These are phyloP conservation scores for Drosophila santomea DNA, from an alignment of 1,140 invertebrate species.

Conservation along the genomic window DNA sequence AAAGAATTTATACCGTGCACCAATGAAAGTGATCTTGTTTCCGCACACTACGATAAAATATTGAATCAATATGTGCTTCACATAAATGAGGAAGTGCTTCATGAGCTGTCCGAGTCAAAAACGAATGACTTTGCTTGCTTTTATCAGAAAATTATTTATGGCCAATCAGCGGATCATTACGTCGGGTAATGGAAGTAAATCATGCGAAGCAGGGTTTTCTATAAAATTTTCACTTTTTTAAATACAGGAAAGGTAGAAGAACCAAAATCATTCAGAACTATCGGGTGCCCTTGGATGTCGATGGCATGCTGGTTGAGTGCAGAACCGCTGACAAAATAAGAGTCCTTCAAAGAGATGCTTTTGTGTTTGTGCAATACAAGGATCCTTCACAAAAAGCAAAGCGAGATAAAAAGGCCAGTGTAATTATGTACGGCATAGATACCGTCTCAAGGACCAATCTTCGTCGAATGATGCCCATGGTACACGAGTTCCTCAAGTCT, in stretches of 20 bases:
- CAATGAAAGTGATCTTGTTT: conserved; percentile 50
- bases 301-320: conserved; percentile 52
- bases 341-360: conserved; percentile 51
- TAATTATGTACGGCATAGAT: conserved; percentile 69
- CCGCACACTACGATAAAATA: conserved; percentile 21
- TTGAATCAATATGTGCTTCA: conserved; percentile 41
- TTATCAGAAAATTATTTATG: conserved; percentile 43
- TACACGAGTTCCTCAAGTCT: conserved; percentile 40
- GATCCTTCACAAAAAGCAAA: background rate
- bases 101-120: conserved; percentile 18
- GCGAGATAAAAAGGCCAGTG: conserved; percentile 42
- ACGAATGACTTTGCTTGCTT: conserved; percentile 27
- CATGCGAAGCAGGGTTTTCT: too few relatives aligned
- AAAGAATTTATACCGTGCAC: conserved; percentile 43
- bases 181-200: conserved; percentile 27
- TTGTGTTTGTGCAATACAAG: conserved; percentile 40
- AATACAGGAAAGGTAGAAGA: conserved; percentile 3
- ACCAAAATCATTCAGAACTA: conserved; percentile 38
- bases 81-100: conserved; percentile 31
- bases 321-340: background rate
- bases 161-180: conserved; percentile 27
- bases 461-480: conserved; percentile 65
- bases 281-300: conserved; percentile 46
- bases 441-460: conserved; percentile 81
- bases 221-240: background rate